These are phyloP conservation scores for Pygoscelis antarcticus DNA, from an alignment of 2,113 vertebrate species.

Conservation along the genomic window DNA sequence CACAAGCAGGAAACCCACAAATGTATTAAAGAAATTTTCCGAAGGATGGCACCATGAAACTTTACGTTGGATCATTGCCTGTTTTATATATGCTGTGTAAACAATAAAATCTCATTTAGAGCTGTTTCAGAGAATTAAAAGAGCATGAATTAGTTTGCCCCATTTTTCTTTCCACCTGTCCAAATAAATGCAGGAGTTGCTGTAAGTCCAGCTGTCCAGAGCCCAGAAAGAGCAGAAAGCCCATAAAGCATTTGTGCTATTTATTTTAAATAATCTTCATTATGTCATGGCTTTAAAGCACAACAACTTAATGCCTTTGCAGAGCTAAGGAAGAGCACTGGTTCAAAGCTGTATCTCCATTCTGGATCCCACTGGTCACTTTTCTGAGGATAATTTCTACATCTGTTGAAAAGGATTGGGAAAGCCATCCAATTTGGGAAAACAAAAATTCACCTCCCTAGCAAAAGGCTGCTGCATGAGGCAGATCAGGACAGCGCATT, in stretches of 20 bases:
- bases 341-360: not conserved
- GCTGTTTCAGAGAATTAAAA: not conserved
- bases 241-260: not conserved
- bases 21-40: not conserved
- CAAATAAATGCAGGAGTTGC: not conserved
- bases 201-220: not conserved
- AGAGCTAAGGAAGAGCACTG: not conserved
- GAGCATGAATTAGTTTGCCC: not conserved
- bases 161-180: not conserved
- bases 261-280: not conserved
- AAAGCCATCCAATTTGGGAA: not conserved
- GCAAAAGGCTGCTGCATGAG: not conserved
- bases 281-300: not conserved
- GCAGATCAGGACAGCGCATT: not conserved
- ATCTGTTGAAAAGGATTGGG: not conserved
- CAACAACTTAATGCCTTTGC: not conserved
- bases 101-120: not conserved
- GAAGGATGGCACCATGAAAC: not conserved
- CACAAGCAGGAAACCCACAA: not conserved
- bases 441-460: not conserved
- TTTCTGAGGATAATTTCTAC: not conserved
- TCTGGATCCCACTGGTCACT: not conserved
- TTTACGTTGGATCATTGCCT: not conserved
- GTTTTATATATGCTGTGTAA: not conserved
- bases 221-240: not conserved